Conservation (phyloP, 2,113 vertebrate species). For the Anhinga anhinga region DNA sequence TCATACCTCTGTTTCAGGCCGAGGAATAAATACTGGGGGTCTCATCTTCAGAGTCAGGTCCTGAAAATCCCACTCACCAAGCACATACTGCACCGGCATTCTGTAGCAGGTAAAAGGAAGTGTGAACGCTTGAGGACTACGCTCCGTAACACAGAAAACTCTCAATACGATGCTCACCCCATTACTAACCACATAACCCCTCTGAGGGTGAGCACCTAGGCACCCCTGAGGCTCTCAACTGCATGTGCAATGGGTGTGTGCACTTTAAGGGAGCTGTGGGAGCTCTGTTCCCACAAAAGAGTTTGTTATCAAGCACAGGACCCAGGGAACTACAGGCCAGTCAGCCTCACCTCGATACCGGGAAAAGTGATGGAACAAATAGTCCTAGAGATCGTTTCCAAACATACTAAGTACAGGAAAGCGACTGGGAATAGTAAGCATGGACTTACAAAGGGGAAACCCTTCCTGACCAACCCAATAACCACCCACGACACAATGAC, state of each 20-base stretch:
- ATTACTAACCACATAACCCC: neutral
- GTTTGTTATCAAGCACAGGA: neutral
- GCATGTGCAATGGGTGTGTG: fast-evolving
- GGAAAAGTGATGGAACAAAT: neutral
- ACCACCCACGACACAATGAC: neutral
- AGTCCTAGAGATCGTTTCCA: neutral
- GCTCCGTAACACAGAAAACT: neutral
- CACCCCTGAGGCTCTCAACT: neutral
- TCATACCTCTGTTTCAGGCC: constrained; percentile 95
- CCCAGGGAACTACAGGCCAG: neutral
- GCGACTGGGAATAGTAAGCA: neutral
- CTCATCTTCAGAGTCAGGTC: constrained; percentile 90
- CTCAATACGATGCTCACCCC: neutral
- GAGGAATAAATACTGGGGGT: constrained; percentile 94
- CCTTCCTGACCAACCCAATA: neutral
- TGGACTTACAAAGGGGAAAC: neutral
- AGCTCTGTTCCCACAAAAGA: neutral
- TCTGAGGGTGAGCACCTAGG: neutral
- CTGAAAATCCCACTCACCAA: constrained; percentile 95
- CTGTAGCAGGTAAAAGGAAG: constrained; percentile 60
- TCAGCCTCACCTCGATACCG: fast-evolving
- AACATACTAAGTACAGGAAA: neutral
- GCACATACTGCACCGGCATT: constrained; percentile 95
- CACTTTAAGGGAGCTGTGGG: neutral
- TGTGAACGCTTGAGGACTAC: fast-evolving